These are phyloP conservation scores for Cyprinodon brontotheroides DNA, from an alignment of 2,113 vertebrate genomes.

Conservation along the genomic window DNA sequence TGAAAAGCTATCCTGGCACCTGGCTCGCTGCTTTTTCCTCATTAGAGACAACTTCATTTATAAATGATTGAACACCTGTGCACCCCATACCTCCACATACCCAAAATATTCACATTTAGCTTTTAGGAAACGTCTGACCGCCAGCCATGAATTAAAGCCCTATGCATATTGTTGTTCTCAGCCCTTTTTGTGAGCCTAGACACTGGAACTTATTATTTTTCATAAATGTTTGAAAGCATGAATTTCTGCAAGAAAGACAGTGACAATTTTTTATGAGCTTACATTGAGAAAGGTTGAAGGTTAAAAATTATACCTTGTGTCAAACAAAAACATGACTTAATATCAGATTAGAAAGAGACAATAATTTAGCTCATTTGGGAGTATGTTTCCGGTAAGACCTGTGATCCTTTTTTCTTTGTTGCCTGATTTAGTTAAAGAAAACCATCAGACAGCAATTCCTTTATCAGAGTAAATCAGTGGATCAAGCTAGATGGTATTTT, in stretches of 20 bases:
- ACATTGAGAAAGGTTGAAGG: too few relatives aligned
- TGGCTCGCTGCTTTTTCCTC: not conserved
- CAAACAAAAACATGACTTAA: too few relatives aligned
- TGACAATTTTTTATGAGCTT: not conserved
- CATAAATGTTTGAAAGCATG: slow-evolving; percentile 22
- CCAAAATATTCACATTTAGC: slow-evolving; percentile 28
- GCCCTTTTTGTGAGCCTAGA: slow-evolving; percentile 35
- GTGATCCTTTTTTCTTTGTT: too few relatives aligned
- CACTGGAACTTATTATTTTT: slow-evolving; percentile 29
- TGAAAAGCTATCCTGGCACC: slow-evolving; percentile 42
- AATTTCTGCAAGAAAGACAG: not conserved
- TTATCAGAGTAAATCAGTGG: too few relatives aligned
- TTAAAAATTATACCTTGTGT: too few relatives aligned
- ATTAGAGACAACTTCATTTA: slow-evolving; percentile 59
- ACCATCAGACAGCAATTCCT: too few relatives aligned
- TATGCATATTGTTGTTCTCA: slow-evolving; percentile 54
- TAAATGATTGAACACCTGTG: slow-evolving; percentile 63
- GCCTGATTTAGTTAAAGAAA: too few relatives aligned
- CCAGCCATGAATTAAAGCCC: slow-evolving; percentile 55
- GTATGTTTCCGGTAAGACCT: too few relatives aligned
- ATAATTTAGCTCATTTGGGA: too few relatives aligned
- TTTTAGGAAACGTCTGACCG: slow-evolving; percentile 46
- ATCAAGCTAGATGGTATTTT: too few relatives aligned
- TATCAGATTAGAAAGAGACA: too few relatives aligned
- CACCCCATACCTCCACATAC: slow-evolving; percentile 22